Percentiles rank a stretch among this genome's conserved stretches.
These are phyloP conservation scores for Oreonectes daqikongensis DNA, from an alignment of 2,797 vertebrate species.

Conservation along the genomic window DNA sequence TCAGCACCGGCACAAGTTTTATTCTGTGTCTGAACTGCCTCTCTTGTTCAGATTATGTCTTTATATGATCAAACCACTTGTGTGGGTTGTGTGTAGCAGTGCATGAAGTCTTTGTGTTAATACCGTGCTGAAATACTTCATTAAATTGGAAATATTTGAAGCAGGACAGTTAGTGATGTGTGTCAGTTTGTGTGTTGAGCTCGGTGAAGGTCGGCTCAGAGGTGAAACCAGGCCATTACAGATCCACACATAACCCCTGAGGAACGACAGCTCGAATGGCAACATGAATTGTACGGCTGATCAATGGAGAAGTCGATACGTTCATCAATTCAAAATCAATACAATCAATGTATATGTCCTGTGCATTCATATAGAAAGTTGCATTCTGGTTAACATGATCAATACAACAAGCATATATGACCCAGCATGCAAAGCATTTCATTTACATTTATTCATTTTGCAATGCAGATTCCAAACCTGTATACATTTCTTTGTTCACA, in stretches of 20 bases:
- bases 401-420: background rate
- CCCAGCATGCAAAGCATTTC: background rate
- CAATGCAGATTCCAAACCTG: too few relatives aligned
- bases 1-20: background rate
- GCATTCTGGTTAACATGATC: background rate
- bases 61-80: background rate
- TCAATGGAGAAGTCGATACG: slow-evolving; percentile 52
- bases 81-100: slow-evolving; percentile 3
- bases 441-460: background rate
- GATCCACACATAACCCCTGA: slow-evolving; percentile 5
- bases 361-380: background rate
- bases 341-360: background rate
- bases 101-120: slow-evolving; percentile 37
- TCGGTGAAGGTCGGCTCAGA: background rate
- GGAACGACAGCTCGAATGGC: slow-evolving; percentile 1
- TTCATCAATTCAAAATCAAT: slow-evolving; percentile 24
- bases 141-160: slow-evolving; percentile 60
- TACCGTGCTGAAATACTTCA: slow-evolving; percentile 47
- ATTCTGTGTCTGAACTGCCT: too few relatives aligned
- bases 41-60: too few relatives aligned
- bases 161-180: slow-evolving; percentile 62
- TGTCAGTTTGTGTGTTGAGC: slow-evolving; percentile 42
- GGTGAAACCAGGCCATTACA: slow-evolving; percentile 34
- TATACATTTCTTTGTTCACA: too few relatives aligned
- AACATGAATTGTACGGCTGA: slow-evolving; percentile 48